Conservation (phyloP, 1,140 invertebrate species). For the Saccostrea glomerata region DNA sequence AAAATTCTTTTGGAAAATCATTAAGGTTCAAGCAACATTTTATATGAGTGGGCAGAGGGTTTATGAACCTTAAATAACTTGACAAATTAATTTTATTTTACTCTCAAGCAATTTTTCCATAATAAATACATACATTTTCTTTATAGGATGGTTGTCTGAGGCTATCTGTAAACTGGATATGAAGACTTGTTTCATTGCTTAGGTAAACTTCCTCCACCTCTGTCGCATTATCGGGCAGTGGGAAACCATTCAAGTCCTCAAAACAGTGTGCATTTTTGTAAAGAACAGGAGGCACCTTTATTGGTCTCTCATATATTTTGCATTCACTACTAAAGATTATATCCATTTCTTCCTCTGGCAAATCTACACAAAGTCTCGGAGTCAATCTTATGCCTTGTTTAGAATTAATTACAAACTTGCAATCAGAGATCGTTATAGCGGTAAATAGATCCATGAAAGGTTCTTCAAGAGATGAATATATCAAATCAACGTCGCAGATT, state of each 20-base stretch:
- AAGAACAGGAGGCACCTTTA: background rate
- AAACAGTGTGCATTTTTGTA: background rate
- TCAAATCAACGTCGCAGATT: background rate
- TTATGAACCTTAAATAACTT: no score
- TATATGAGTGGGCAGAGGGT: no score
- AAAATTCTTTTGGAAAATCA: no score
- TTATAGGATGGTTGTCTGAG: no score
- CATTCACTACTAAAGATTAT: background rate
- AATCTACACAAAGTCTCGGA: background rate
- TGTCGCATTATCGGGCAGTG: background rate
- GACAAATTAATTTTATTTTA: no score
- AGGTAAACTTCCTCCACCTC: background rate
- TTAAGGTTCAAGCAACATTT: no score
- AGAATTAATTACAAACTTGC: background rate
- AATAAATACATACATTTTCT: no score
- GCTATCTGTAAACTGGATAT: background rate
- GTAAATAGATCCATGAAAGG: background rate
- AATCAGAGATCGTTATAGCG: background rate
- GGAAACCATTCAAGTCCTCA: background rate
- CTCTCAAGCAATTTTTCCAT: no score
- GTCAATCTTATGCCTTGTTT: background rate
- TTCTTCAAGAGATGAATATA: constrained; percentile 1
- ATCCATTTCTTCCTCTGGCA: background rate
- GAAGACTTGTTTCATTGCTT: background rate
- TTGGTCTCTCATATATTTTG: background rate